Conservation (phyloP, 2,113 vertebrate species). For the Dinomys branickii region DNA sequence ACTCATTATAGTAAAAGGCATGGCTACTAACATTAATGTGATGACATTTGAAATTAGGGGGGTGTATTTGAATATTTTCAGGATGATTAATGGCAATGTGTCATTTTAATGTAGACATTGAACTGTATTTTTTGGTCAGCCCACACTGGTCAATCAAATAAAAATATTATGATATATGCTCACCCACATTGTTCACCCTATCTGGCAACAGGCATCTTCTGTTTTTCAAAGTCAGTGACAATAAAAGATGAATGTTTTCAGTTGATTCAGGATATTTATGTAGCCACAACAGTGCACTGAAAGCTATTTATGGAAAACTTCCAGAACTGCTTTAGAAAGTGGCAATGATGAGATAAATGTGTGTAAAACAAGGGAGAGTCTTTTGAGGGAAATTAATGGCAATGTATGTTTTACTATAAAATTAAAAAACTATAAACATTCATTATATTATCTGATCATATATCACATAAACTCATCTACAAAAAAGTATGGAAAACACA, state of each 20-base stretch:
- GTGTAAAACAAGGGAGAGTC: neutral
- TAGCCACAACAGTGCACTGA: neutral
- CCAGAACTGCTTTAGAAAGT: neutral
- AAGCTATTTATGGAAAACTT: neutral
- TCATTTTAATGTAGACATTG: neutral
- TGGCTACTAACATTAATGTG: neutral
- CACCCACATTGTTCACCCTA: neutral
- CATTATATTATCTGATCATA: neutral
- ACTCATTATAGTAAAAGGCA: neutral
- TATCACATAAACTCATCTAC: neutral
- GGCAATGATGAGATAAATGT: neutral
- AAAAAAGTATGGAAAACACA: neutral
- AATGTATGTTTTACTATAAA: neutral
- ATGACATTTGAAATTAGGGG: neutral
- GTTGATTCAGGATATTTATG: neutral
- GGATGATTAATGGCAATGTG: neutral
- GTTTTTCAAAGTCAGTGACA: neutral
- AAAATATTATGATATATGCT: neutral
- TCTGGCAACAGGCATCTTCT: neutral
- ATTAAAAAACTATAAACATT: neutral
- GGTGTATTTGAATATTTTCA: neutral
- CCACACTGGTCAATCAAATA: neutral
- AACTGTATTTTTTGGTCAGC: neutral
- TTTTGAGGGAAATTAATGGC: neutral
- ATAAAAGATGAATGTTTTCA: neutral